Base-by-base conservation (phyloP, 2,113 vertebrate species). In the Panthera tigris region DNA sequence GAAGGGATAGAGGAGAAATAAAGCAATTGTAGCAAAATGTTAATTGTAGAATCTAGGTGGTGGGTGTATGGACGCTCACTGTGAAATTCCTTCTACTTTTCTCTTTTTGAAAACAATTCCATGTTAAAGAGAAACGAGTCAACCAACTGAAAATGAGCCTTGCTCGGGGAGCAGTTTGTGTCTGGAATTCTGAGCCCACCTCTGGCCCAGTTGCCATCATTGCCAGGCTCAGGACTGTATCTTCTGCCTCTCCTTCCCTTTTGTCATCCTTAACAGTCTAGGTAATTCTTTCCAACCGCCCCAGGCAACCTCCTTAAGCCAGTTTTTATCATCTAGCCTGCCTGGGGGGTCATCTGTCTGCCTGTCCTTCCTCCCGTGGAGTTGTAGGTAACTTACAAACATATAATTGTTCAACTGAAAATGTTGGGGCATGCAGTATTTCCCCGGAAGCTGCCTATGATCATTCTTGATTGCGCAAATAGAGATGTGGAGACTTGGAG, bases 401-500 rank as follows among this genome's bases (percentile, higher is more conserved):
- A 8, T 36, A 73, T 12, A 95, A 27, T 78, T 92, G 19, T 81
- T 94, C 48, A 91, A 57, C 31, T 27, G 48, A 96, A 82, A 73
- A 91, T 79, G 91, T 31, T 74, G 66, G 55, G 45, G 86, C 78
- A 11, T 36, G 85, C 61, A 80, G 63, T 90, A 74, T 94, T 97
- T 96, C 66, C 41, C 82, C 73, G 55, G 25, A 94, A 97, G 39
- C 45, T 93, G 50, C 45, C 25, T 45, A 29, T 87, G 39, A 91
- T 85, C 91, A 50, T 25, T 95, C 86, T 90, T 96, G 81, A 86
- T 96, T 91, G n/a, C 29, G 39, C 10, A 41, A 93, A 69, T 9
- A 97, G 78, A 81, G 66, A 73, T 12, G 79, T 65, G 12, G 39
- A 50, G 81, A 91, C 74, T 92, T 92, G 81, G 73, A 95, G 48